Conservation (phyloP, 2,113 vertebrate species). For the human region DNA sequence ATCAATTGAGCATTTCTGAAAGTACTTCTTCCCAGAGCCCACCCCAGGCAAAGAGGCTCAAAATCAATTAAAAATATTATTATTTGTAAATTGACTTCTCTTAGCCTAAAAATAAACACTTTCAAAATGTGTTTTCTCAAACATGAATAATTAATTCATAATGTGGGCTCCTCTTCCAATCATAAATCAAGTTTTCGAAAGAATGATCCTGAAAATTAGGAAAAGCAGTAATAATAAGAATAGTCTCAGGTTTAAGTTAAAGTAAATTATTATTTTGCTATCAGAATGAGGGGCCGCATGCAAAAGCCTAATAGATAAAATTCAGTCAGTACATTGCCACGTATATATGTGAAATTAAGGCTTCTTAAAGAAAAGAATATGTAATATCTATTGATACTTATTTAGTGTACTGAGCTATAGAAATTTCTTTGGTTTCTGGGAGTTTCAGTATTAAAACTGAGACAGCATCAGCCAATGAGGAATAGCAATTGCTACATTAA, state of each 20-base stretch:
- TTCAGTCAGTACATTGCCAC: not conserved
- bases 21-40: not conserved
- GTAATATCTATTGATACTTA: not conserved
- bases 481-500: not conserved
- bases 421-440: not conserved
- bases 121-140: not conserved
- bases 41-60: not conserved
- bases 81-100: not conserved
- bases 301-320: not conserved
- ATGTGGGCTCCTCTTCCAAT: not conserved
- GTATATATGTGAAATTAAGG: not conserved
- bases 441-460: not conserved
- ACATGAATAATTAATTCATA: not conserved
- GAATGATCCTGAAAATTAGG: not conserved
- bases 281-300: not conserved
- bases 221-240: not conserved
- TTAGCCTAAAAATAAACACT: not conserved
- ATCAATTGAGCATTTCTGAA: not conserved
- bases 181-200: not conserved
- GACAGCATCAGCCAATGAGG: not conserved
- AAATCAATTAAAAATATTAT: not conserved
- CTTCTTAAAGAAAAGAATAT: not conserved
- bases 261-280: not conserved
- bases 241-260: not conserved
- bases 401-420: not conserved